Percentiles rank a stretch among this genome's conserved stretches.
Conservation (phyloP, 1,140 invertebrate genomes). For the Drosophila varians region DNA sequence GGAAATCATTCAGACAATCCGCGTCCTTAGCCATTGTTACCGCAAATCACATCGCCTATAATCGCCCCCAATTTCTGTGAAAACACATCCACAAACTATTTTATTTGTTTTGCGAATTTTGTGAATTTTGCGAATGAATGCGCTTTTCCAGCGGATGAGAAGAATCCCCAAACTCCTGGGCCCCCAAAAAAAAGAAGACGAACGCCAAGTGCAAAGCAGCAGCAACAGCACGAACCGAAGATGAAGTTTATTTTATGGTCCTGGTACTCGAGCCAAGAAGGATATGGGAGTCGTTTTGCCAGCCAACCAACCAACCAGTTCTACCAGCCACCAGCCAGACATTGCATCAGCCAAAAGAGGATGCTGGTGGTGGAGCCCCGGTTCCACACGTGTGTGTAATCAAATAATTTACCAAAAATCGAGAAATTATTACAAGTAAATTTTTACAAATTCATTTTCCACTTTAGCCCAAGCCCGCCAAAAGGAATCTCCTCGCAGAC, state of each 20-base stretch:
- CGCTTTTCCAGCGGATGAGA: slow-evolving; percentile 26
- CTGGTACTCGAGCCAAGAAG: slow-evolving; percentile 29
- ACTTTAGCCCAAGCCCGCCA: slow-evolving; percentile 46
- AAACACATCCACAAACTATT: slow-evolving; percentile 37
- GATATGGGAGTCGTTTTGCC: slow-evolving; percentile 27
- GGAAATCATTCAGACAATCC: background rate
- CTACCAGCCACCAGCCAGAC: slow-evolving; percentile 10
- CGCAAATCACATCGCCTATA: slow-evolving; percentile 22
- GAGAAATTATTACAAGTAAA: slow-evolving; percentile 77
- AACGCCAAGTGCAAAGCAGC: slow-evolving; percentile 25
- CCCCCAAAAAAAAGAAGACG: slow-evolving; percentile 10
- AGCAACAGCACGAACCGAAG: slow-evolving; percentile 54
- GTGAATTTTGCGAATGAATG: slow-evolving; percentile 66
- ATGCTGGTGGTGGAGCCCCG: background rate
- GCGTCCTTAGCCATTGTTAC: slow-evolving; percentile 4
- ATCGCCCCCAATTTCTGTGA: slow-evolving; percentile 14
- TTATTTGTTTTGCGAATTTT: slow-evolving; percentile 79
- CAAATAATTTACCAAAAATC: slow-evolving; percentile 80
- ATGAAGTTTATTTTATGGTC: slow-evolving; percentile 78
- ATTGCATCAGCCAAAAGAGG: slow-evolving; percentile 28
- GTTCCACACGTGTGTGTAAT: slow-evolving; percentile 79
- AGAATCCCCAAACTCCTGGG: background rate
- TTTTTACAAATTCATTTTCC: slow-evolving; percentile 78
- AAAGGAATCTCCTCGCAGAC: slow-evolving; percentile 15
- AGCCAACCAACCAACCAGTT: background rate